These are phyloP conservation scores for Propsilocerus akamusi DNA, from an alignment of 1,140 invertebrate genomes.

Conservation along the genomic window DNA sequence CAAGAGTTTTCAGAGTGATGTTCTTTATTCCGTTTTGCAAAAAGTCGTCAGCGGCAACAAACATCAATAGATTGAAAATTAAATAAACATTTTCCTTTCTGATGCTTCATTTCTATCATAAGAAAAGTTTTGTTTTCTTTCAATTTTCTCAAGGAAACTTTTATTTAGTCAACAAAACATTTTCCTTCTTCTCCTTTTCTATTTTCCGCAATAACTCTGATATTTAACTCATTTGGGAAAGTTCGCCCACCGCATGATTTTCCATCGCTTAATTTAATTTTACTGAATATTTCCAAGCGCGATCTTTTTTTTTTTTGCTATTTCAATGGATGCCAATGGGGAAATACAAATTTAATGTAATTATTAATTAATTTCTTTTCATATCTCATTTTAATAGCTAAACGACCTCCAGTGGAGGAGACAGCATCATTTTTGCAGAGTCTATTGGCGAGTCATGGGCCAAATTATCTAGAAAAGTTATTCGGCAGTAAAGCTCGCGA, in stretches of 20 bases:
- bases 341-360: background rate
- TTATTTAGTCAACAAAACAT: too few species aligned
- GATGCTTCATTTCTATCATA: too few species aligned
- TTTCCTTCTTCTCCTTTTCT: too few species aligned
- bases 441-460: slow-evolving; percentile 79
- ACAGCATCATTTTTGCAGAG: slow-evolving; percentile 88
- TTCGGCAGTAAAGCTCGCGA: slow-evolving; percentile 87
- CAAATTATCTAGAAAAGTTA: slow-evolving; percentile 89
- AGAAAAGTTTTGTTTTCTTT: too few species aligned
- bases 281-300: background rate
- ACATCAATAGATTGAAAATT: too few species aligned
- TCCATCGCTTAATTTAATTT: background rate
- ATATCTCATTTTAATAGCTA: slow-evolving; percentile 44
- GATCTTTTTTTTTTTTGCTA: background rate
- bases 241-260: background rate
- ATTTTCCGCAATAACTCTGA: too few species aligned
- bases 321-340: background rate
- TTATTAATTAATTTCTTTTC: slow-evolving; percentile 6
- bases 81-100: too few species aligned
- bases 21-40: too few species aligned
- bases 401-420: slow-evolving; percentile 87
- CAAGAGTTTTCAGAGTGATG: too few species aligned
- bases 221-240: too few species aligned
- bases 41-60: too few species aligned
- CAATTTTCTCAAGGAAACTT: too few species aligned